Base-by-base conservation (phyloP, 2,797 vertebrate species). In the Oreortyx pictus region DNA sequence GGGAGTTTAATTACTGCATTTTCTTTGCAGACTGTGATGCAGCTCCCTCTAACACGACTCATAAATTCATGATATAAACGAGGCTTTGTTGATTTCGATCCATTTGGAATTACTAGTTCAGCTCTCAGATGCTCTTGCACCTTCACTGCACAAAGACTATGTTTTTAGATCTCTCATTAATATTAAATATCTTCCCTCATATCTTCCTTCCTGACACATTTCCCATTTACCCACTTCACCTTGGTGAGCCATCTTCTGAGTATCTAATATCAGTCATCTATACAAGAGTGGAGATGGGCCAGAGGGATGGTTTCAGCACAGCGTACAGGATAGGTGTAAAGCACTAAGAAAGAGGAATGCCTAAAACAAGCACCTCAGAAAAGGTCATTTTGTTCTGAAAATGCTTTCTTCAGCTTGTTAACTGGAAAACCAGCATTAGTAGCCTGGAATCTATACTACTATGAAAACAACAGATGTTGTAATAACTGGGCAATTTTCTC, bases 361-460 rank as follows among this genome's bases (percentile, higher is more conserved):
- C 19, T 61, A 68, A 60, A 70, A 54, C 27, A 78, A 43, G 62
- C 31, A 67, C 33, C 8, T 80, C 54, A 83, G 60, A 82, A 86
- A 80, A 57, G 41, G 50, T 7, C 9, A 27, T 46, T 68, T 81
- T 10, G 19, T 57, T 82, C 61, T 65, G 44, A 78, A 93, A 81
- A 85, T 7, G 10, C 25, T 73, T 84, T 77, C 46, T 74, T 92
- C 43, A 66, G 31, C 35, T 82, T 72, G n/a, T 73, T 59, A 88
- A 20, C 39, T 35, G 56, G 82, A 72, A 31, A 87, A 74, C 7
- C n/a, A 70, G 9, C 35, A 50, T n/a, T 59, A 75, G 14, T 11
- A 92, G 68, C 14, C 60, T 52, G 18, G 71, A 85, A 52, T 4
- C 4, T 39, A 41, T 59, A 16, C 4, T 76, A 54, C 33, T 57